These are phyloP conservation scores for Leptinotarsa rubiginosa DNA, from an alignment of 2,888 invertebrate species.

Conservation along the genomic window DNA sequence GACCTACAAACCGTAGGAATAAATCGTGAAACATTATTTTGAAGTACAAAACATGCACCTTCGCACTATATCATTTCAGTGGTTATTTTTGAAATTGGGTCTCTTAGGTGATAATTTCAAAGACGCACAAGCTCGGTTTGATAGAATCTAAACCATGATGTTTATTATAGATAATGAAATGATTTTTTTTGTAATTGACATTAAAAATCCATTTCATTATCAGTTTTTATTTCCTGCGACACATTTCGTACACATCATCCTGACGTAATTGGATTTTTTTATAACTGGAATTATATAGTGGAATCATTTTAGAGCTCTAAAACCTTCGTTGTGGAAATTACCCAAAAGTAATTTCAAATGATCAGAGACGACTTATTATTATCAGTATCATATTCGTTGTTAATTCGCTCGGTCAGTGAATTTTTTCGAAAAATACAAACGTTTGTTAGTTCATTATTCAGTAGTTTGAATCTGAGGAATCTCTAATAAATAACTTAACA, in stretches of 20 bases:
- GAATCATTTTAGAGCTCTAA: background rate
- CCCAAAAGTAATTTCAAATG: background rate
- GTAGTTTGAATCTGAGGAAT: too few species aligned
- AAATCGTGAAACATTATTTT: constrained; percentile 5
- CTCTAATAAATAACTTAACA: too few species aligned
- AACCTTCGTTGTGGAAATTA: background rate
- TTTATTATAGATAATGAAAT: background rate
- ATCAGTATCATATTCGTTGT: too few species aligned
- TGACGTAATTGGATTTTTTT: background rate
- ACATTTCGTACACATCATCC: background rate
- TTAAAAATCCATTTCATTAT: background rate
- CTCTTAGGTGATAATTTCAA: background rate
- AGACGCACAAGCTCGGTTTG: too few species aligned
- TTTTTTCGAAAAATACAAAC: too few species aligned
- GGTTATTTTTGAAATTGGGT: background rate
- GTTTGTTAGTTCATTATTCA: too few species aligned
- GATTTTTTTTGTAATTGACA: background rate
- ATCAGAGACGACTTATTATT: background rate
- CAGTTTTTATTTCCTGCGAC: background rate
- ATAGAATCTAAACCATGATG: too few species aligned
- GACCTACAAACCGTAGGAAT: constrained; percentile 9
- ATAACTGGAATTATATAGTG: background rate
- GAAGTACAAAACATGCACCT: background rate
- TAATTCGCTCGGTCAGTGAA: too few species aligned
- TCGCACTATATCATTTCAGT: background rate